These are phyloP conservation scores for Lophochroa leadbeateri DNA, from an alignment of 2,113 vertebrate genomes.

Conservation along the genomic window DNA sequence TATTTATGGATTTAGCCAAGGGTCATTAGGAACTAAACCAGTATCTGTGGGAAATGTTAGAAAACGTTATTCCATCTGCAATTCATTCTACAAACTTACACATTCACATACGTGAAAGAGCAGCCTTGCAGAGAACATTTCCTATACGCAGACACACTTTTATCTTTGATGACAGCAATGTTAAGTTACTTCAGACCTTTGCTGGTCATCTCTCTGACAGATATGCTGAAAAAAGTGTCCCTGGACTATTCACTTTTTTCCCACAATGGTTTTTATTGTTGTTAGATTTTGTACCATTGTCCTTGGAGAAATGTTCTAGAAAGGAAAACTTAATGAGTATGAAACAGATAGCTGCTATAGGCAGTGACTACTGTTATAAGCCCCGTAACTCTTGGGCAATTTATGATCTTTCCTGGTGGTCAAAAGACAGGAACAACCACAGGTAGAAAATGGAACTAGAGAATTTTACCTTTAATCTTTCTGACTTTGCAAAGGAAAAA, in stretches of 20 bases:
- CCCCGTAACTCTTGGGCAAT: background rate
- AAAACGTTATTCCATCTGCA: background rate
- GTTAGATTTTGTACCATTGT: background rate
- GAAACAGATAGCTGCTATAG: background rate
- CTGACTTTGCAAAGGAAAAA: background rate
- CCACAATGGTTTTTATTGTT: background rate
- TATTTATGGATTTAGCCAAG: background rate
- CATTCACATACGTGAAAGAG: background rate
- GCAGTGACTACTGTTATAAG: background rate
- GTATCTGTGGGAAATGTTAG: background rate
- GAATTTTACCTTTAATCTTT: conserved; percentile 17
- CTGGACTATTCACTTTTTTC: background rate
- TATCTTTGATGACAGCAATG: background rate
- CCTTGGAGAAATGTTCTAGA: background rate
- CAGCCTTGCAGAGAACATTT: background rate
- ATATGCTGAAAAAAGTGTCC: background rate
- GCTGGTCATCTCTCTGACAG: background rate
- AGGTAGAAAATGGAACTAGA: background rate
- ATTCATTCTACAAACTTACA: background rate
- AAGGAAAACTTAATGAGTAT: background rate
- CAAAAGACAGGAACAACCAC: background rate
- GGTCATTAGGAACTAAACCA: background rate
- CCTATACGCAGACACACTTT: background rate
- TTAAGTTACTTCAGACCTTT: background rate
- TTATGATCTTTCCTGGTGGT: conserved; percentile 12